Percentiles rank a stretch among this genome's conserved stretches.
Evolutionary conservation across 2,888 invertebrate species (phyloP).

Genomic region (Drosophila mimetica): DNA sequence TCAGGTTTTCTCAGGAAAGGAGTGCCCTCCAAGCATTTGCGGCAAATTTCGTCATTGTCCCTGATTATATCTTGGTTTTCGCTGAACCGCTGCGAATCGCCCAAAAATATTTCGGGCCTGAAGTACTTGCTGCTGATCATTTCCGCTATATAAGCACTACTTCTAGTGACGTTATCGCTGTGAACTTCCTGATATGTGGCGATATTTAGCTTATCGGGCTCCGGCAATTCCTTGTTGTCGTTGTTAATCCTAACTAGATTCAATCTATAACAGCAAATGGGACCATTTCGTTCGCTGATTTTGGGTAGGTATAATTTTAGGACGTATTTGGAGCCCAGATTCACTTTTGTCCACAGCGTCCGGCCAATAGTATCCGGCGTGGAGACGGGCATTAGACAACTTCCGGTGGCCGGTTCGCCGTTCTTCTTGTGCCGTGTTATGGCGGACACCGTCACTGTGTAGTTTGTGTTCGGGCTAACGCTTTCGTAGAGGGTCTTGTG

Average conservation of each 20-base stretch:
- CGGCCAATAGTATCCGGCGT: conserved; percentile 87
- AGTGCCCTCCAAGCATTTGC: conserved; percentile 76
- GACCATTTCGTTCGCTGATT: conserved; percentile 93
- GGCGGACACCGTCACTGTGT: conserved; percentile 91
- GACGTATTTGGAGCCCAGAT: conserved; percentile 87
- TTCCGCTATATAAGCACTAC: conserved; percentile 94
- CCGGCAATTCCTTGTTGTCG: conserved; percentile 87
- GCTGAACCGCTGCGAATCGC: conserved; percentile 86
- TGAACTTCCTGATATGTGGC: conserved; percentile 91
- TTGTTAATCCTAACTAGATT: conserved; percentile 90
- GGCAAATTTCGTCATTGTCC: conserved; percentile 78
- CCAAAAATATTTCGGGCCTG: conserved; percentile 89
- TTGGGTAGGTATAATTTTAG: conserved; percentile 91
- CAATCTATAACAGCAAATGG: conserved; percentile 94
- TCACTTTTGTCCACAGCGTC: conserved; percentile 87
- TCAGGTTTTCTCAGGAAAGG: conserved; percentile 59
- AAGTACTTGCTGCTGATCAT: conserved; percentile 90
- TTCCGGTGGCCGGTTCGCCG: conserved; percentile 87
- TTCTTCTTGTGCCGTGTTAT: conserved; percentile 90
- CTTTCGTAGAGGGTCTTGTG: conserved; percentile 87
- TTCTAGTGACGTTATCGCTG: conserved; percentile 86
- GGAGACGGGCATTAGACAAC: conserved; percentile 90
- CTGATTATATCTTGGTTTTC: conserved; percentile 64
- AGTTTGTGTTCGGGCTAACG: conserved; percentile 93
- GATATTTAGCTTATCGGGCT: conserved; percentile 89